Conservation (phyloP, 1,140 invertebrate species). For the Drosophila sturtevanti region DNA sequence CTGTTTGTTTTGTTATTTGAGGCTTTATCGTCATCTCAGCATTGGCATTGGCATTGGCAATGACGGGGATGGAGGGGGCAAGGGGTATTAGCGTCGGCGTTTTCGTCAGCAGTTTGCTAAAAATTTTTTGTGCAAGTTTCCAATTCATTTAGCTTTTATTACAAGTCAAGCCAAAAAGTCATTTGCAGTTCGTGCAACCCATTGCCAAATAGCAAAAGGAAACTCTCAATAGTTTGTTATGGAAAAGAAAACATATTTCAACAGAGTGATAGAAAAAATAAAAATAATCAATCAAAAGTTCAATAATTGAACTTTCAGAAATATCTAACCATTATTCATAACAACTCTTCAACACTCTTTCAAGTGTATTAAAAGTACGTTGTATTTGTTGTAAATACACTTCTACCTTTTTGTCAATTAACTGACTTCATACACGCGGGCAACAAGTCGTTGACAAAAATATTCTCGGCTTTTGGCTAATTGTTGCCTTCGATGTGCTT, state of each 20-base stretch:
- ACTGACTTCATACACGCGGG: slow-evolving; percentile 47
- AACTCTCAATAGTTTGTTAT: background rate
- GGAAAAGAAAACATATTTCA: background rate
- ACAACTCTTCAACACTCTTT: background rate
- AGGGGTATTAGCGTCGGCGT: slow-evolving; percentile 21
- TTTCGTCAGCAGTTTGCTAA: slow-evolving; percentile 55
- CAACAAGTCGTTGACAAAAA: slow-evolving; percentile 65
- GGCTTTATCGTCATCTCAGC: slow-evolving; percentile 38
- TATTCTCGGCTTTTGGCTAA: slow-evolving; percentile 43
- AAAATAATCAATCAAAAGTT: slow-evolving; percentile 1
- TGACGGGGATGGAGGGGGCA: background rate
- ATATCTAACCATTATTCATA: background rate
- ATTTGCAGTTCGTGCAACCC: slow-evolving; percentile 78
- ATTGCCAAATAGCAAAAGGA: slow-evolving; percentile 24
- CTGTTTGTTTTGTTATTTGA: slow-evolving; percentile 36
- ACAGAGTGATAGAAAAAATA: background rate
- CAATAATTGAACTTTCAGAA: background rate
- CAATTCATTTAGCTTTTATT: slow-evolving; percentile 81
- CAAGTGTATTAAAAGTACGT: background rate
- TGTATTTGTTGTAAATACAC: background rate
- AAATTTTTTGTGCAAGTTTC: slow-evolving; percentile 71
- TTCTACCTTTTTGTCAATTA: slow-evolving; percentile 39
- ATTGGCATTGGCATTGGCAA: slow-evolving; percentile 20
- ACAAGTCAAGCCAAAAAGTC: slow-evolving; percentile 51
- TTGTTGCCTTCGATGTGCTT: slow-evolving; percentile 62